Evolutionary conservation across 2,888 invertebrate genomes (phyloP).

Genomic region (Volucella bombylans): DNA sequence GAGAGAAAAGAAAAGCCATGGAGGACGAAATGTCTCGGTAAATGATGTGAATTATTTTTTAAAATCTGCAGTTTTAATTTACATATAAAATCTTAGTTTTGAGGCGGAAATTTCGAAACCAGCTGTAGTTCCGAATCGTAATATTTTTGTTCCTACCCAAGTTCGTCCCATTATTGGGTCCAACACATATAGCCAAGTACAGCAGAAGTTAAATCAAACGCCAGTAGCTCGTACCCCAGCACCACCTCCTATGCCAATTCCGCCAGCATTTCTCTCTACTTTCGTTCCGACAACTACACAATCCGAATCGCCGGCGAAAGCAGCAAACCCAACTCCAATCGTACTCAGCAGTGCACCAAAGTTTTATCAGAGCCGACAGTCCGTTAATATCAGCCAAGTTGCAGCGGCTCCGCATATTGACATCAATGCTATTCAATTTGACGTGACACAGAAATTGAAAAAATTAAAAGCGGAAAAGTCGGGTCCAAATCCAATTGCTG

Average conservation of each 20-base stretch:
- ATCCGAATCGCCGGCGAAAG: conserved; percentile 42
- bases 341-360: conserved; percentile 88
- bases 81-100: conserved; percentile 86
- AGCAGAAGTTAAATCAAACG: conserved; percentile 85
- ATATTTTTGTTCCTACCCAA: conserved; percentile 83
- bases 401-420: conserved; percentile 82
- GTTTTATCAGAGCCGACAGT: conserved; percentile 85
- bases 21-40: conserved; percentile 96
- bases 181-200: conserved; percentile 88
- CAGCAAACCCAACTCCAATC: conserved; percentile 84
- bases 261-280: conserved; percentile 81
- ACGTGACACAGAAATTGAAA: conserved; percentile 85
- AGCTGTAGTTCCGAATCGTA: conserved; percentile 81
- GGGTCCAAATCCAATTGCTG: conserved; percentile 85
- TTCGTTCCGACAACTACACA: conserved; percentile 80
- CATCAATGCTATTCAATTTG: conserved; percentile 84
- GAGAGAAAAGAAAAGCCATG: conserved; percentile 85
- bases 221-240: conserved; percentile 76
- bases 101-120: conserved; percentile 91
- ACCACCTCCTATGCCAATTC: conserved; percentile 80
- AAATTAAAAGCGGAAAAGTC: conserved; percentile 87
- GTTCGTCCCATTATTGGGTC: conserved; percentile 88
- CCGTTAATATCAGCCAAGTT: conserved; percentile 80
- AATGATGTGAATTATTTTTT: conserved; percentile 65
- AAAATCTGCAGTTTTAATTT: conserved; percentile 21